Evolutionary conservation across 2,797 vertebrate species (phyloP), one percentile per base, ranked within the genome.

Genomic region (Lateolabrax maculatus): DNA sequence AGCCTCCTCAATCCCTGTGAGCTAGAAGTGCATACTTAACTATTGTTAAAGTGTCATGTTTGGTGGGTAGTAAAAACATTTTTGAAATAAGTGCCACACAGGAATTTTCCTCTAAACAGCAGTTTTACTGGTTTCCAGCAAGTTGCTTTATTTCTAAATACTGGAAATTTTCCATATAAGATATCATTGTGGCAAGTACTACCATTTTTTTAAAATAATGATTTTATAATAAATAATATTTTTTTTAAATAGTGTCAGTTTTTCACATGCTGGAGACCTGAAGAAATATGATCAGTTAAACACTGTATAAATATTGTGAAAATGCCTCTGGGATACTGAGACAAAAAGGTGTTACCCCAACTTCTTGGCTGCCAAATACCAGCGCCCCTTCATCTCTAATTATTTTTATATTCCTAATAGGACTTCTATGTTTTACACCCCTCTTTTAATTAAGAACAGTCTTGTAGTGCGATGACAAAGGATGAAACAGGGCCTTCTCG

Each of bases 361-460:
- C 41, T 55, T 13, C n/a, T 61, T 16, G 25, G 27, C n/a, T 51
- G 27, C 48, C 12, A 61, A 70, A 53, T 12, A 36, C 12, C 9
- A 13, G 27, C n/a, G n/a, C n/a, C n/a, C n/a, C n/a, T n/a, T n/a
- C n/a, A n/a, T n/a, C n/a, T n/a, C n/a, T n/a, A n/a, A n/a, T n/a
- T n/a, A n/a, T n/a, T n/a, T 75, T 84, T 43, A 23, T n/a, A 16
- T 81, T 79, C 62, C 37, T 83, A 80, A 83, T 48, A 60, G 52
- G 48, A 74, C 72, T 60, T 72, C 53, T 73, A 37, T 44, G 43
- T 66, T 74, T 71, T 49, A 72, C 75, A 27, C 46, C 62, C 51
- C 29, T 63, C 23, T 48, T 82, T 87, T 92, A 92, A 92, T 92
- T 89, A n/a, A 84, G 74, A 77, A 56, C 64, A 83, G 41, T 85